Evolutionary conservation across 2,113 vertebrate genomes (phyloP), one percentile per base, ranked within the genome.

Genomic region (Nothobranchius kuhntae): DNA sequence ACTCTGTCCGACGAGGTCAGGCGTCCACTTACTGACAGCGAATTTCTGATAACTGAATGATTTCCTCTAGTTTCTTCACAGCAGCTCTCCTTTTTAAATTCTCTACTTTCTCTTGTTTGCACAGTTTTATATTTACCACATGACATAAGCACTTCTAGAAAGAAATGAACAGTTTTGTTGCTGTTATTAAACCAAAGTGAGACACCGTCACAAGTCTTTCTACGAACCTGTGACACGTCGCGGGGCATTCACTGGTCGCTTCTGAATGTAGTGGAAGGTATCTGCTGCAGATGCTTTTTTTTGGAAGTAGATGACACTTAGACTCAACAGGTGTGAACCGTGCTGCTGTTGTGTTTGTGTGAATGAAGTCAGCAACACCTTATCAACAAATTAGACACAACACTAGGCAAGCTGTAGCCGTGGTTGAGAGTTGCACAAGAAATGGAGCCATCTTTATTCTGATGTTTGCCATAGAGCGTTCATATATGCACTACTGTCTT

Each of bases 401-500:
- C 51, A 44, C 26, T 53, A 45, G 36, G 17, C 17, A 4, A 53
- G 21, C 61, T 10, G 50, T 11, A 42, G 35, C 30, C 21, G 47
- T 0, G 10, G 17, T 14, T n/a, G 36, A 44, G 38, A 3, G 9
- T 10, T 63, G 48, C 6, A 13, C 21, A 40, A 67, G 14, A 46
- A 51, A 2, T 7, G 7, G 26, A 54, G n/a, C 62, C 5, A 1
- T 53, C 64, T 54, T 26, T 46, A n/a, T 48, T n/a, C n/a, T 51
- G 38, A 15, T 52, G 59, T 73, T 67, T 64, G 52, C 57, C 8
- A 46, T 35, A 45, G 56, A 30, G 45, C 21, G 55, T 55, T 65
- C 77, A 79, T 82, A 61, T 81, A 70, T 69, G 58, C 69, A 42
- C 24, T n/a, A 14, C 61, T 17, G 45, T 76, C 67, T 60, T 75